Evolutionary conservation across 2,888 invertebrate genomes (phyloP).

Genomic region (Drosophila anceps): DNA sequence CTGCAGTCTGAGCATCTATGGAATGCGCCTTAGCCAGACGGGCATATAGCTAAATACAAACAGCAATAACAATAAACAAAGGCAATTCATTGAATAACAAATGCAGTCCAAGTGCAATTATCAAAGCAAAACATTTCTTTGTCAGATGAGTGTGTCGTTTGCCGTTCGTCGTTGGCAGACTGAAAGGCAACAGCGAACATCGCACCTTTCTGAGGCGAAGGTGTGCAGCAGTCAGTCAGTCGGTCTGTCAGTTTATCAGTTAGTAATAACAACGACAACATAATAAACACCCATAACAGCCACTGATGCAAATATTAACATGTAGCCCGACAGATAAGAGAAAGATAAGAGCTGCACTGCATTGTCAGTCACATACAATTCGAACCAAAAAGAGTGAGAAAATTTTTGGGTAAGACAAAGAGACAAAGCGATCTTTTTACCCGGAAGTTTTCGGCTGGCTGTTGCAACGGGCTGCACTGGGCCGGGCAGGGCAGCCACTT

Average conservation of each 20-base stretch:
- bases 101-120: slow-evolving; percentile 33
- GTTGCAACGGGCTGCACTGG: slow-evolving; percentile 6
- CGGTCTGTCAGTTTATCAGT: slow-evolving; percentile 17
- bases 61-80: slow-evolving; percentile 39
- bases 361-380: slow-evolving; percentile 15
- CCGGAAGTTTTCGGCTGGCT: slow-evolving; percentile 1
- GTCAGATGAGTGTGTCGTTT: not conserved
- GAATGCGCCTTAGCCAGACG: no score
- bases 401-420: slow-evolving; percentile 18
- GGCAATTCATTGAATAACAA: slow-evolving; percentile 37
- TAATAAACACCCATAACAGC: slow-evolving; percentile 30
- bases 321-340: slow-evolving; percentile 55
- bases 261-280: slow-evolving; percentile 6
- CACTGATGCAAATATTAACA: slow-evolving; percentile 71
- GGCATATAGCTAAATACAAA: slow-evolving; percentile 10
- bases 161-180: slow-evolving; percentile 16
- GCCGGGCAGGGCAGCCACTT: slow-evolving; percentile 52
- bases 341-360: slow-evolving; percentile 44
- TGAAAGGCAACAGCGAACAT: slow-evolving; percentile 9
- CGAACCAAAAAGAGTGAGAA: slow-evolving; percentile 21
- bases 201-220: not conserved
- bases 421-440: slow-evolving; percentile 38
- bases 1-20: slow-evolving; percentile 32
- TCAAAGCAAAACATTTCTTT: slow-evolving; percentile 4
- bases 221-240: slow-evolving; percentile 1